phyloP scores from a whole-genome alignment of 2,113 vertebrate species.

The Lamprologus tigripictilis region DNA sequence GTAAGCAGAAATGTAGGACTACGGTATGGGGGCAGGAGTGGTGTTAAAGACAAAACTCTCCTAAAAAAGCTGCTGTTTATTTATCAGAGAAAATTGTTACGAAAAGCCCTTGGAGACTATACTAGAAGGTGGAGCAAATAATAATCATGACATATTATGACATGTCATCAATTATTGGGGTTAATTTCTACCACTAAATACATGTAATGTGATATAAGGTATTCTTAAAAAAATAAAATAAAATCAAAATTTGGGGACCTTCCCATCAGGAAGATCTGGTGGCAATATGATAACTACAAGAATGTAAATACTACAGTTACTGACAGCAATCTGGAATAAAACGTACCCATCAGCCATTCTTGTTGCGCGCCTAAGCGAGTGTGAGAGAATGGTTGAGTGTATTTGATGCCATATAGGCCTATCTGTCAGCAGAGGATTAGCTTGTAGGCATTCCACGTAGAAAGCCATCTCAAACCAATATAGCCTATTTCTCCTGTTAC shows the following conservation, averaged over 20 bases:
- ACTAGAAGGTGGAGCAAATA: neutral
- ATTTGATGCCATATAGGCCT: conserved; percentile 69
- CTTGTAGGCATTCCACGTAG: conserved; percentile 69
- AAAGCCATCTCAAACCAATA: conserved; percentile 72
- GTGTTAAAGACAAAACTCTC: neutral
- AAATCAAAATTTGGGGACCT: conserved; percentile 46
- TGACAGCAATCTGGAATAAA: conserved; percentile 28
- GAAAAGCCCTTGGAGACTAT: neutral
- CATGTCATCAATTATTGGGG: neutral
- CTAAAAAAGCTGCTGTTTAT: conserved; percentile 70
- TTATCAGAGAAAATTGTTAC: conserved; percentile 39
- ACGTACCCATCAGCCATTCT: conserved; percentile 52
- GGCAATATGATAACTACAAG: conserved; percentile 63
- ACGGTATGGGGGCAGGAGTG: neutral
- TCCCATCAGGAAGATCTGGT: conserved; percentile 38
- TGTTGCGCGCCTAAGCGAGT: conserved; percentile 44
- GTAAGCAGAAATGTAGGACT: conserved; percentile 10
- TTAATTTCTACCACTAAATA: neutral
- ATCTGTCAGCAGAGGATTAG: conserved; percentile 82
- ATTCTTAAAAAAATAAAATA: neutral
- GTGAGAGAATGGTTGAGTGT: conserved; percentile 69
- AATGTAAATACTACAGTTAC: neutral
- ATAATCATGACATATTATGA: neutral
- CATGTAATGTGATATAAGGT: neutral
- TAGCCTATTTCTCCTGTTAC: conserved; percentile 70